Evolutionary conservation across 2,113 vertebrate species (phyloP), one percentile per base, ranked within the genome.

Genomic region (Podarcis cretensis): DNA sequence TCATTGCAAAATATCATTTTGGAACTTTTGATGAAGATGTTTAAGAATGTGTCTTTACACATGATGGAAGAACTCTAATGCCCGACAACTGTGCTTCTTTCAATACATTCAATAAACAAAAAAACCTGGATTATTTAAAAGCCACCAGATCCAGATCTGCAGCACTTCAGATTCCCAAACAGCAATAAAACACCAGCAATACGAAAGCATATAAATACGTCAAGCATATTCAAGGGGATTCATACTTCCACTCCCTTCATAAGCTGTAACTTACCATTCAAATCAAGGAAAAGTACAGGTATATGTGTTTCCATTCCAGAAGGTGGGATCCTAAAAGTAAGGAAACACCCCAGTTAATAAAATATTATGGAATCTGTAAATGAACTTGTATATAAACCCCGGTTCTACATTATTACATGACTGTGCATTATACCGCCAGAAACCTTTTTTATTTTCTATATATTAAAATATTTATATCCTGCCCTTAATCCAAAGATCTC

Each of bases 301-400:
- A 98, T 98, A 77, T 99, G 99, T 40, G 98, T 98, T 95, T 99
- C 99, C 98, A 99, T 99, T 93, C 98, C 98, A 91, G 98, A 93
- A 95, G 98, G 97, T 59, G 99, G 98, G 43, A 95, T 96, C 98
- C 99, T 99, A 95, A 63, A 95, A 94, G 84, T 86, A 93, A 95
- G 94, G 92, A 65, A 96, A 27, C 9, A 78, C 30, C 43, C n/a
- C 43, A 65, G 43, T 88, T 35, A 83, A 74, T 88, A 83, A 27
- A 77, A 54, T 78, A 30, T 30, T 54, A 79, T 27, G 10, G 25
- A 78, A 79, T 57, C 16, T 79, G 76, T 48, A 48, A 78, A 48
- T 78, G 30, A 16, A 54, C 77, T 30, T 10, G 23, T 35, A 35
- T 35, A 54, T 25, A 54, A 54, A 57, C 6, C 12, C 25, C 12